A percentile compares a stretch with the other conserved stretches of the same genome.
Evolutionary conservation across 2,888 invertebrate species (phyloP).

Genomic region (Gymnosoma rotundatum): DNA sequence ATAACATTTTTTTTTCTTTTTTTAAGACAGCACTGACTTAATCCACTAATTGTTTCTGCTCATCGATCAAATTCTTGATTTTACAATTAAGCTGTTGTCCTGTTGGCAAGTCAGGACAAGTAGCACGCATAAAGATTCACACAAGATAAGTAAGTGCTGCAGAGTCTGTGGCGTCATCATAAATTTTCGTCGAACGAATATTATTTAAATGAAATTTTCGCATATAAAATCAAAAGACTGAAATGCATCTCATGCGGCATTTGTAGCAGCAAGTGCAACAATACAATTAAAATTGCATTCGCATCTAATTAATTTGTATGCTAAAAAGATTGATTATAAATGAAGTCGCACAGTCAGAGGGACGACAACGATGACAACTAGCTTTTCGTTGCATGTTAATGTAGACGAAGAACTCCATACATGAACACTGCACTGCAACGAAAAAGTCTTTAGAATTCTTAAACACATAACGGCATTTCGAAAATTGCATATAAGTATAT

Average conservation of each 20-base stretch:
- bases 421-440: neutral
- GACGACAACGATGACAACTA: conserved; percentile 39
- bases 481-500: conserved; percentile 62
- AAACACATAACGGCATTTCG: conserved; percentile 27
- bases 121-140: neutral
- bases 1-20: neutral
- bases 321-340: conserved; percentile 75
- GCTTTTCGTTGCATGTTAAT: conserved; percentile 57
- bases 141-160: neutral
- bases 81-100: conserved; percentile 60
- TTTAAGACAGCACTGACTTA: conserved; percentile 44
- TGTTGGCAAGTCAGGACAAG: conserved; percentile 6
- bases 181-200: conserved; percentile 51
- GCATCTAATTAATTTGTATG: conserved; percentile 82
- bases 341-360: conserved; percentile 61
- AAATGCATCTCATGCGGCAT: conserved; percentile 58
- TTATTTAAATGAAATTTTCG: conserved; percentile 44
- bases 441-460: conserved; percentile 43
- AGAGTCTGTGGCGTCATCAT: conserved; percentile 59
- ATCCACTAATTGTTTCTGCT: conserved; percentile 67
- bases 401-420: conserved; percentile 17
- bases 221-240: conserved; percentile 35
- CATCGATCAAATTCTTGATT: conserved; percentile 61
- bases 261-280: conserved; percentile 56
- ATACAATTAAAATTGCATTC: conserved; percentile 82